Base-by-base conservation (phyloP, 2,113 vertebrate genomes). In the Peromyscus leucopus region DNA sequence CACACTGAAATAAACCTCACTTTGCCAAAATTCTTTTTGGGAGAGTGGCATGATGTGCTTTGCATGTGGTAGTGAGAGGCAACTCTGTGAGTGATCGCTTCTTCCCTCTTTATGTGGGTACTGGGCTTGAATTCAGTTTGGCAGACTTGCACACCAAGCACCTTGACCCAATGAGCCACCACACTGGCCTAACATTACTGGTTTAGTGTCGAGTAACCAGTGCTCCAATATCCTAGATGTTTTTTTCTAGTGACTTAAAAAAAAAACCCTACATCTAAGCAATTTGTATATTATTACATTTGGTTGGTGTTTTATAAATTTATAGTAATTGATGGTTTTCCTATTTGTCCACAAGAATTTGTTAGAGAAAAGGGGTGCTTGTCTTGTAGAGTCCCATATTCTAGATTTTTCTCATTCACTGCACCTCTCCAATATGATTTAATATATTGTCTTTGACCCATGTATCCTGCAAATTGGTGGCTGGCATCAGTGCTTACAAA, bases 231-330 rank as follows among this genome's bases (percentile, higher is more conserved):
- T 85, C 74, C 39, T 21, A 91, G 42, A 90, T 79, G 75, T 26
- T 67, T 86, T 95, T 28, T 96, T 88, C 65, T 1, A 63, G 42
- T 22, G 89, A 71, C 17, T 31, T 80, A 80, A 89, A 89, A 93
- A 83, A n/a, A 88, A 89, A 89, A 91, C 46, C 28, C 24, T 55
- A 85, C 63, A 75, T 79, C 1, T 88, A 87, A 93, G 74, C 65
- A 72, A 93, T 91, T 36, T 65, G 21, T 55, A 55, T 3, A 87
- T 1, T n/a, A 57, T 7, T 71, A 59, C 10, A 48, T 76, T 91
- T 67, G 31, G 31, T 31, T 84, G 42, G 46, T 36, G 82, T 51
- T 46, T 76, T 89, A 6, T 11, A 75, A 74, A 42, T 75, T 69
- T 46, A 75, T 75, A 90, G 87, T 88, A 75, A 80, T 65, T 7